These are phyloP conservation scores for Trachymyrmex septentrionalis DNA, from an alignment of 1,140 invertebrate species.

Conservation along the genomic window DNA sequence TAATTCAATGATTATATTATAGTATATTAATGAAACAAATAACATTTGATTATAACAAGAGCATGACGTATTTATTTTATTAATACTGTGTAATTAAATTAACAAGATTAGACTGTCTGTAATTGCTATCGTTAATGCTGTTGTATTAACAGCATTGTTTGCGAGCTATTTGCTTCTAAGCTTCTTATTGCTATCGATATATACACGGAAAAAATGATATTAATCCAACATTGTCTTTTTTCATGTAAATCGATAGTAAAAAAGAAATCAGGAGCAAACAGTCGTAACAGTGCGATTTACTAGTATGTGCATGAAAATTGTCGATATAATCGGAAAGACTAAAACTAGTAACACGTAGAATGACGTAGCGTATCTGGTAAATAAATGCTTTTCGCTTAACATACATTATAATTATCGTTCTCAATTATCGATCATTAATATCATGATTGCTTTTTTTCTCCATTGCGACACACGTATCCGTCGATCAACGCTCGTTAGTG, in stretches of 20 bases:
- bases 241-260: not conserved
- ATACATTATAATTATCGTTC: not conserved
- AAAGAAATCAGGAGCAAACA: not conserved
- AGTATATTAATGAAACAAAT: too few relatives aligned
- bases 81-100: too few relatives aligned
- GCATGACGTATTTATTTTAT: too few relatives aligned
- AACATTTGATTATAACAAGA: too few relatives aligned
- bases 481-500: conserved; percentile 4
- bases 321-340: not conserved
- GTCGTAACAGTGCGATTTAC: not conserved
- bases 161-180: too few relatives aligned
- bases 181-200: too few relatives aligned
- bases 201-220: too few relatives aligned
- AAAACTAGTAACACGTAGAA: not conserved
- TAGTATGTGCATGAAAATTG: not conserved
- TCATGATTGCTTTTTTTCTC: not conserved
- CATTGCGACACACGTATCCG: not conserved
- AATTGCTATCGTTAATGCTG: too few relatives aligned
- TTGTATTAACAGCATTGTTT: too few relatives aligned
- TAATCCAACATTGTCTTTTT: too few relatives aligned
- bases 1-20: too few relatives aligned
- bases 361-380: conserved; percentile 22
- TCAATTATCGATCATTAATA: not conserved
- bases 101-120: too few relatives aligned
- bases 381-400: not conserved